Percentiles rank a stretch among this genome's conserved stretches.
phyloP scores from a whole-genome alignment of 1,140 invertebrate genomes.

The Microplitis demolitor region DNA sequence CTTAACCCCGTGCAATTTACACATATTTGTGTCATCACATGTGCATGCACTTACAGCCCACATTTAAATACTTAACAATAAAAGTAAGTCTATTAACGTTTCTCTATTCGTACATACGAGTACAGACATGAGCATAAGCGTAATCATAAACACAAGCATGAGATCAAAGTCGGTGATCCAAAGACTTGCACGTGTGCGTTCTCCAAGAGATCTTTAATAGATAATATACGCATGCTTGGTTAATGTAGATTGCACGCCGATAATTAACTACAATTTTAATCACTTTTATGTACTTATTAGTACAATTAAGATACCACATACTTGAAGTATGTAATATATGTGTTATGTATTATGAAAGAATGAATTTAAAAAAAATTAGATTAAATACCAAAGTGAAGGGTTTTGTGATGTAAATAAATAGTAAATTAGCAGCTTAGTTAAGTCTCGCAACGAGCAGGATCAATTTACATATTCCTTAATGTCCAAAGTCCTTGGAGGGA shows the following conservation, averaged over 20 bases:
- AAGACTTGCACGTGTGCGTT: not conserved
- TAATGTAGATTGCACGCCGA: conserved; percentile 20
- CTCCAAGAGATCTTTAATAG: not conserved
- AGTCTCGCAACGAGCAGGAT: not conserved
- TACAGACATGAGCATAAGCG: no score
- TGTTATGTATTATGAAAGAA: no score
- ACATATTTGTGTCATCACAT: not conserved
- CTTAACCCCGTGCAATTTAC: no score
- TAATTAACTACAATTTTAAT: not conserved
- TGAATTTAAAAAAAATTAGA: not conserved
- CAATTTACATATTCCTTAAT: not conserved
- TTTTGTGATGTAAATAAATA: no score
- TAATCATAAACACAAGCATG: no score
- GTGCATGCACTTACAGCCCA: not conserved
- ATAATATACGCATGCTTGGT: conserved; percentile 15
- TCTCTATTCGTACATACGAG: not conserved
- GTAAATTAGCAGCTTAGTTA: not conserved
- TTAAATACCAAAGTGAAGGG: no score
- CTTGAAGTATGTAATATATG: no score
- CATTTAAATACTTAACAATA: no score
- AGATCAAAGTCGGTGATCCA: conserved; percentile 4
- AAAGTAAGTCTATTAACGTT: not conserved
- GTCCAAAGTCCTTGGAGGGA: conserved; percentile 4
- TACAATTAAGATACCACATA: not conserved
- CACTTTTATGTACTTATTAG: not conserved